Base-by-base conservation (phyloP, 1,140 invertebrate species). In the Bombus superbus region DNA sequence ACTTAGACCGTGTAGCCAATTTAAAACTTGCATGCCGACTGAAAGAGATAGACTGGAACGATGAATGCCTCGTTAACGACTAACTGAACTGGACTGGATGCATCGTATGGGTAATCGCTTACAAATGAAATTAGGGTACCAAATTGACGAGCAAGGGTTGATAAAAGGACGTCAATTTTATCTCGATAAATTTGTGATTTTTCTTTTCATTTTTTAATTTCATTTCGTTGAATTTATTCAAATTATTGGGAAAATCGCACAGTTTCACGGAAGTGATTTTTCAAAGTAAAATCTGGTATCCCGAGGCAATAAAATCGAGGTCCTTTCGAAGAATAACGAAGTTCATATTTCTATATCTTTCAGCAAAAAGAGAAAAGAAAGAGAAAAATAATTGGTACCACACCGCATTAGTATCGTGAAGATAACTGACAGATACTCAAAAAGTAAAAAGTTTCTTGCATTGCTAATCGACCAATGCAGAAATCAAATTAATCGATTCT, bases 1-100 rank as follows among this genome's bases (percentile, higher is more conserved):
- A 53, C 47, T 53, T 53, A 22, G 47, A 68, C 35, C 38, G 71
- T 28, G n/a, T 75, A 62, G n/a, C 80, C 62, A 38, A 53, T 44
- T 35, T 9, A 68, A 47, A 75, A 57, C 28, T 81, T 42, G 69
- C 84, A 86, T 86, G 79, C 84, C 62, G 6, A 53, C 71, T 81
- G 78, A 75, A 81, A 75, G 71, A 81, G 35, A 68, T 22, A 76
- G 74, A 83, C n/a, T 22, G 40, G 40, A 35, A 62, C 32, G 8
- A 28, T 28, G 32, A 76, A 64, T 57, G 62, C 15, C 0, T 59
- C 35, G 35, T 81, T 32, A 35, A 72, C 3, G 40, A 42, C 13
- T 40, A 8, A 6, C 3, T 53, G 18, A 25, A 53, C 62, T 42
- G 28, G 13, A 28, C 3, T 11, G 42, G 47, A 75, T 75, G 44